A percentile compares a stretch with the other conserved stretches of the same genome.
Evolutionary conservation across 2,888 invertebrate genomes (phyloP).

Genomic region (Ormia ochracea): DNA sequence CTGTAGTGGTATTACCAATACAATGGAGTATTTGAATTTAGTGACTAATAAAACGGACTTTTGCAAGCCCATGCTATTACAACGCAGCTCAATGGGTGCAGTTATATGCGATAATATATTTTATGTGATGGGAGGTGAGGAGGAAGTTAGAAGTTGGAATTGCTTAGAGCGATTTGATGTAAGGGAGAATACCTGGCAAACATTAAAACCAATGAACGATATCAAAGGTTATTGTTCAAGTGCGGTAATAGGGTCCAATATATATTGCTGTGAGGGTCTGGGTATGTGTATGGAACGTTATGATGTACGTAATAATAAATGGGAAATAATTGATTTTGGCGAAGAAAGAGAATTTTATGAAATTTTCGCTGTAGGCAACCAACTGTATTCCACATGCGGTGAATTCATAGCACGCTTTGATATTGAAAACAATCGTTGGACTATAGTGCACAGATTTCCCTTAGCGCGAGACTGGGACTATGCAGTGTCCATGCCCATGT

Average conservation of each 20-base stretch:
- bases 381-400: slow-evolving; percentile 68
- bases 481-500: slow-evolving; percentile 67
- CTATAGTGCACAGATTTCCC: slow-evolving; percentile 65
- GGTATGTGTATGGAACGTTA: slow-evolving; percentile 70
- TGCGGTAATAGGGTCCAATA: slow-evolving; percentile 65
- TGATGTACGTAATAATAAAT: slow-evolving; percentile 66
- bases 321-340: slow-evolving; percentile 69
- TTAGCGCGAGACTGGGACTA: slow-evolving; percentile 69
- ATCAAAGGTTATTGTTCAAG: slow-evolving; percentile 70
- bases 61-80: slow-evolving; percentile 67
- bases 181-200: slow-evolving; percentile 67
- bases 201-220: slow-evolving; percentile 65
- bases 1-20: slow-evolving; percentile 64
- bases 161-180: slow-evolving; percentile 69
- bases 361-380: slow-evolving; percentile 68
- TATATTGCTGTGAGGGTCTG: slow-evolving; percentile 70
- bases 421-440: slow-evolving; percentile 65
- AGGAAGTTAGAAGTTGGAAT: slow-evolving; percentile 67
- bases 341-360: slow-evolving; percentile 70
- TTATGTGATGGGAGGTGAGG: slow-evolving; percentile 71
- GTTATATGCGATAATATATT: slow-evolving; percentile 65
- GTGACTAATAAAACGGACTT: slow-evolving; percentile 65
- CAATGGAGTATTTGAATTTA: slow-evolving; percentile 68
- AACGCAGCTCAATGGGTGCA: slow-evolving; percentile 70
- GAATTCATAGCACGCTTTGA: slow-evolving; percentile 67